Base-by-base conservation (phyloP, 2,113 vertebrate species). In the Petrocephalus zakoni region DNA sequence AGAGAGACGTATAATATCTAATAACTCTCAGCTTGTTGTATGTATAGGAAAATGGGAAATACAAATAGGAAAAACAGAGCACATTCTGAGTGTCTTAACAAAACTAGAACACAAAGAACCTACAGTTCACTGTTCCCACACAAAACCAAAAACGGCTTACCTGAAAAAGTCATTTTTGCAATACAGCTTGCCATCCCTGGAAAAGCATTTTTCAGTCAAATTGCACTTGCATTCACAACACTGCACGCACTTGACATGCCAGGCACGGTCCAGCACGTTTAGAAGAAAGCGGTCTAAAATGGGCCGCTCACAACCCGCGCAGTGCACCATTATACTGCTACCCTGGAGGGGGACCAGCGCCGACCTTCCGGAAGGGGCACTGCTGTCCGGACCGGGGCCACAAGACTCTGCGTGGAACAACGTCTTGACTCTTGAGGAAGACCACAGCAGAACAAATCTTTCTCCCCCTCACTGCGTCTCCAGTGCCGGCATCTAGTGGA, bases 81-180 rank as follows among this genome's bases (percentile, higher is more conserved):
- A 46, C 21, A 82, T 46, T 42, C 0, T 29, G 81, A 83, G 8
- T 42, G 81, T 22, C 37, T 83, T 49, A 83, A 7, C 22, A 22
- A 83, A 47, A 22, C 17, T 6, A 7, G 75, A 81, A 19, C 19
- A 42, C 75, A 46, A 19, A 37, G 75, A 81, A 81, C 4, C 19
- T 81, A 49, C 34, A 46, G 2, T 49, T 9, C 9, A 49, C 21
- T 10, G 10, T 82, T 82, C 17, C 5, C 25, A 86, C 22, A 19
- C 9, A 42, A 86, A 58, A 52, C 49, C n/a, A 85, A 85, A 85
- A 49, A 55, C 1, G 56, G 87, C 96, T 97, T 96, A 98, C 98
- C 98, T 98, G 97, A 99, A 98, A 93, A 99, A 99, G 96, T 99
- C 97, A 42, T 97, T 97, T 95, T 98, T 98, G 96, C 98, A 99